Conservation (phyloP, 2,888 invertebrate species). For the Pycnomerus fuliginosus region DNA sequence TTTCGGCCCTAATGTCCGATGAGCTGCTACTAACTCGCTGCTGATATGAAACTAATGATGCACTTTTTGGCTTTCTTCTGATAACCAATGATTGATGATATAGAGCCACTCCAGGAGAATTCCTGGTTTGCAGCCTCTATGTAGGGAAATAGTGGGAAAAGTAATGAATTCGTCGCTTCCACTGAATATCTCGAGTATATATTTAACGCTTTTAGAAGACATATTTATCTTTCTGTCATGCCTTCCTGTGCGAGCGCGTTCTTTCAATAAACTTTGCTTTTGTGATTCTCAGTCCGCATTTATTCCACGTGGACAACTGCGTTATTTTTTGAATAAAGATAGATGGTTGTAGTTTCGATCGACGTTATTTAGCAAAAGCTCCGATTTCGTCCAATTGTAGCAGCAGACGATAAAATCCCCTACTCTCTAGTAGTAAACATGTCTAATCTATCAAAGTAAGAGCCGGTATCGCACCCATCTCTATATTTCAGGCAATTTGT, state of each 20-base stretch:
- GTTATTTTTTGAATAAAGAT: constrained; percentile 26
- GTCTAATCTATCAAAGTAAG: constrained; percentile 41
- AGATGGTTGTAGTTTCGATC: constrained; percentile 12
- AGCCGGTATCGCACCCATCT: constrained; percentile 36
- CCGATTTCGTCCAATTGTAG: too few relatives aligned
- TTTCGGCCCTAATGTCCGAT: constrained; percentile 40
- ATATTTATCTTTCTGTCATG: constrained; percentile 45
- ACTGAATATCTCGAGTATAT: constrained; percentile 34
- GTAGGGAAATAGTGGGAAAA: constrained; percentile 13
- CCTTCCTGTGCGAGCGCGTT: constrained; percentile 42
- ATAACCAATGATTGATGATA: constrained; percentile 49
- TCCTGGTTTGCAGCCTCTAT: constrained; percentile 4
- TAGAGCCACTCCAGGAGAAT: constrained; percentile 12
- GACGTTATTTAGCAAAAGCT: constrained; percentile 20
- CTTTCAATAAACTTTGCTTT: constrained; percentile 47
- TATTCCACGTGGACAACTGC: constrained; percentile 31
- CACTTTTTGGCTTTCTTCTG: constrained; percentile 45
- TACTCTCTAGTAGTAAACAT: constrained; percentile 35
- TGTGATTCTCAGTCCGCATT: constrained; percentile 46
- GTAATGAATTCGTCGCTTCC: constrained; percentile 31
- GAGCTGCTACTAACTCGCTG: constrained; percentile 39
- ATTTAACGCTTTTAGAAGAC: constrained; percentile 43
- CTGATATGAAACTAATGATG: constrained; percentile 51
- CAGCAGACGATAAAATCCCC: too few relatives aligned
- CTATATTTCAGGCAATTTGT: constrained; percentile 34